Evolutionary conservation across 1,140 invertebrate genomes (phyloP), one percentile per base, ranked within the genome.

Genomic region (Melitaea cinxia): DNA sequence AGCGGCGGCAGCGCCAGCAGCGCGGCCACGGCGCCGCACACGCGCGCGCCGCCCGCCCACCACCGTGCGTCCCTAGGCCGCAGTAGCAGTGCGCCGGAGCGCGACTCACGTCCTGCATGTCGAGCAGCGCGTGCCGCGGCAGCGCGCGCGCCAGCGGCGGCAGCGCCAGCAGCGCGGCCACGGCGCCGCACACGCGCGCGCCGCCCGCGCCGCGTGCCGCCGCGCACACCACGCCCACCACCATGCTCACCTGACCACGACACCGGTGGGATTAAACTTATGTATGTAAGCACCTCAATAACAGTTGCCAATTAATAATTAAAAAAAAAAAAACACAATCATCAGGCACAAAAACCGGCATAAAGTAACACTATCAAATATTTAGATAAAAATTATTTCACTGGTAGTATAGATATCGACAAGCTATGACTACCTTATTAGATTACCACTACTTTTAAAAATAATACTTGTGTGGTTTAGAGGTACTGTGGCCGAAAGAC

Each of bases 111-210:
- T 92, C 92, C 50, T 94, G 92, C 21, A 95, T 93, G 45, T 92
- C 92, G 28, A 92, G 90, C 4, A 94, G 72, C 15, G 92, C 91
- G 7, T 94, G 92, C 2, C 91, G 70, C 0, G 87, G 83, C 7
- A 93, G 77, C 10, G 89, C 73, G 12, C 91, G 82, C 0, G 94
- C 85, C 1, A 95, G 93, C 64, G 94, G 83, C 0, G 94, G 85
- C n/a, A 95, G 93, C 65, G 95, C 95, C 1, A 95, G 93, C 59
- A 96, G 78, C 0, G 94, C 94, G 1, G 96, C 91, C 15, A 96
- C 85, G 68, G 94, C 94, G 2, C 95, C 94, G 19, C 95, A 94
- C 60, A 94, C 94, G 63, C 94, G 93, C 0, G 94, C 83, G 0
- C 96, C 94, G 63, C 93, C 91, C 39, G 91, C 91, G 67, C 93